Evolutionary conservation across 1,140 invertebrate species (phyloP), one percentile per base, ranked within the genome.

Genomic region (Brachionus rotundiformis): DNA sequence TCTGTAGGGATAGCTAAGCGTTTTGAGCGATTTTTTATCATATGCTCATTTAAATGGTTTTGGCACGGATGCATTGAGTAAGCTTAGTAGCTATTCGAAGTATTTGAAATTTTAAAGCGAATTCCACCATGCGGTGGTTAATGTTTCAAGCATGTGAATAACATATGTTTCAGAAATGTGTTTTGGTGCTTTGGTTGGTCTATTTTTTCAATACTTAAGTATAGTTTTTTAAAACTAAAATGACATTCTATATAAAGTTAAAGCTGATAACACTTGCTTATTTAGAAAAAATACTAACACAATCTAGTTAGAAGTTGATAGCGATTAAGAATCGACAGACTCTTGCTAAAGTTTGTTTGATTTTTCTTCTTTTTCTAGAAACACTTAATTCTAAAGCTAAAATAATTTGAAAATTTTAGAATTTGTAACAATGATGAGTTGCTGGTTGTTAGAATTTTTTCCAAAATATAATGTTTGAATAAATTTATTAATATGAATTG

Each of bases 381-480:
- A 54, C n/a, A 54, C 47, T 54, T 54, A 19, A 54, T 19, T n/a
- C 47, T 54, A 54, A 54, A 54, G 47, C 47, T 54, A 54, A 54
- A 54, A 54, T 54, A 54, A 54, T 54, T 54, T 54, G 47, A 54
- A 54, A 54, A 54, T 54, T 54, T 54, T 54, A 54, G 47, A 54
- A 54, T 54, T 54, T 54, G 47, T 54, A 54, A 54, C 47, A 54
- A 25, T 54, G 47, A 54, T 54, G 47, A 54, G 47, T 54, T 54
- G 47, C 47, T 54, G 47, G 47, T 54, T 19, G 47, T 54, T 54
- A 54, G 47, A 54, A 54, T 54, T 54, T 54, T 39, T 54, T 54
- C 6, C 47, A 23, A 54, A 54, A 54, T 54, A 54, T 54, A 54
- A 54, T 54, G 19, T 54, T 54, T 54, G 47, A 54, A 54, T 54